A percentile compares a stretch with the other conserved stretches of the same genome.
Conservation (phyloP, 1,140 invertebrate species). For the Conus betulinus region DNA sequence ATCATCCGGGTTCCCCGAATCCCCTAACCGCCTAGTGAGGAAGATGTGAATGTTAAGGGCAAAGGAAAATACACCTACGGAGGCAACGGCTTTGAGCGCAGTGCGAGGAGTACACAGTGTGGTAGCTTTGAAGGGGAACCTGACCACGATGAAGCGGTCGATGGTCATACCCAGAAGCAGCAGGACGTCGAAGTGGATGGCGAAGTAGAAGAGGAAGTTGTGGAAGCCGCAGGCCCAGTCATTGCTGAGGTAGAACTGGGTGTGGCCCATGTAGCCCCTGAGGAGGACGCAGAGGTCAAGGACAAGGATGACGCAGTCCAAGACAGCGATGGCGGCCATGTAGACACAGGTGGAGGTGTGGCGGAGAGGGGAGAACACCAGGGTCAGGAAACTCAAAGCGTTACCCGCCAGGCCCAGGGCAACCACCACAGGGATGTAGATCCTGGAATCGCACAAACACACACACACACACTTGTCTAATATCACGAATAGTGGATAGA, state of each 20-base stretch:
- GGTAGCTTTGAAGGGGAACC: slow-evolving; percentile 55
- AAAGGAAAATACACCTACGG: slow-evolving; percentile 39
- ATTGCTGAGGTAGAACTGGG: slow-evolving; percentile 20
- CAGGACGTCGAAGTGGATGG: slow-evolving; percentile 59
- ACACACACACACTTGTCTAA: slow-evolving; percentile 57
- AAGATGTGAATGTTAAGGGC: slow-evolving; percentile 35
- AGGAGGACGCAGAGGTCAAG: slow-evolving; percentile 39
- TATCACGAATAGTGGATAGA: slow-evolving; percentile 53
- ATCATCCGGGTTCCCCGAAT: not conserved
- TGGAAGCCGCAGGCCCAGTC: slow-evolving; percentile 43
- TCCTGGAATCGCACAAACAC: not conserved
- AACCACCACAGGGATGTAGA: slow-evolving; percentile 7
- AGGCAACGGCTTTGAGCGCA: slow-evolving; percentile 37
- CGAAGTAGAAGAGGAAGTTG: slow-evolving; percentile 54
- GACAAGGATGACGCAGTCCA: slow-evolving; percentile 59
- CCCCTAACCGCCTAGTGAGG: slow-evolving; percentile 23
- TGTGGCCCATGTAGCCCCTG: slow-evolving; percentile 25
- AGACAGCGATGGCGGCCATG: slow-evolving; percentile 63
- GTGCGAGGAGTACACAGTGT: slow-evolving; percentile 37
- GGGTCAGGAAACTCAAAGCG: slow-evolving; percentile 55
- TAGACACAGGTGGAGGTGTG: slow-evolving; percentile 65
- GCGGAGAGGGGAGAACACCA: slow-evolving; percentile 55
- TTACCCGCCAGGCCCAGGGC: not conserved
- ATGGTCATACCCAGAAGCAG: slow-evolving; percentile 64
- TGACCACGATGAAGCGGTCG: slow-evolving; percentile 61